Evolutionary conservation across 2,113 vertebrate genomes (phyloP), one percentile per base, ranked within the genome.

Genomic region (Phalacrocorax carbo): DNA sequence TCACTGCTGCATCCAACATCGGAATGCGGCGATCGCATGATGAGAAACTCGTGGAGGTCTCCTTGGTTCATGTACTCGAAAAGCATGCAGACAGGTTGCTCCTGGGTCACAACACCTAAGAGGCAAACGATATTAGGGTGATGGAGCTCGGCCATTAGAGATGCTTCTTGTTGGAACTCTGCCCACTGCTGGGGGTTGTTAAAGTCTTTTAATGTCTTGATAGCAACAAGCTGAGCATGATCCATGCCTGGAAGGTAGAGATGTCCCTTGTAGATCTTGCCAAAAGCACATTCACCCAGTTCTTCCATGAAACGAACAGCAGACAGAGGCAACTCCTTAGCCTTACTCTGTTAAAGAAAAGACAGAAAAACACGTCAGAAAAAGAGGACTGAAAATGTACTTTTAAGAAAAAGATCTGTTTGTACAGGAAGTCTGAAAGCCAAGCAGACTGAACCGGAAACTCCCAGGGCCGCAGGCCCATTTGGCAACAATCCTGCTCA

Each of bases 231-330:
- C 96, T 99, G 99, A 9, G 99, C 99, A 27, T 99, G 99, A 87
- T 99, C 99, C 99, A 99, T 99, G 85, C 99, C 99, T 1, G 99
- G 99, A 52, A 99, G 98, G 96, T 99, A 99, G 91, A 99, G 99
- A 65, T 99, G 99, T 34, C 99, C 99, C 93, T 99, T 99, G 97
- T 99, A 99, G 98, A 99, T 99, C 98, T 99, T 99, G 36, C 99
- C 99, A 6, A 99, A 98, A 3, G 97, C 75, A 26, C 99, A 99
- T 48, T 99, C 99, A 2, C 99, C 99, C 46, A 99, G 86, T 95
- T 99, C 99, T 98, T 99, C 99, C 99, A 99, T 99, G 97, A 99
- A 99, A 38, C 99, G 99, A 7, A 99, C 99, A 2, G 99, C 99
- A 5, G 99, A 99, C 52, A 99, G 98, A 10, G 99, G 99, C 85